Base-by-base conservation (phyloP, 2,113 vertebrate species). In the Conger conger region DNA sequence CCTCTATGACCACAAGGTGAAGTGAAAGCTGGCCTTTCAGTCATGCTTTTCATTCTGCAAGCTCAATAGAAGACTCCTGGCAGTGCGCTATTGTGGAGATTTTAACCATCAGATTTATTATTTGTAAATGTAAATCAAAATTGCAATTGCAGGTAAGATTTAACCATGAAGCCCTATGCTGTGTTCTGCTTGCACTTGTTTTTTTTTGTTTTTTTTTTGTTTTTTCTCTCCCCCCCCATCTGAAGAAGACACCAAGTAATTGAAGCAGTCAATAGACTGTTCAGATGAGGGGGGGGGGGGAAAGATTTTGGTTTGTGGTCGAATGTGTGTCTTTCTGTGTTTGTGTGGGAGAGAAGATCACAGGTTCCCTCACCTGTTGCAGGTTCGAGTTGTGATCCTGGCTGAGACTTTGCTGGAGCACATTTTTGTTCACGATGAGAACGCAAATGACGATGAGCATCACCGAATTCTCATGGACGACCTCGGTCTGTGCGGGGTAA, bases 1-100 rank as follows among this genome's bases (percentile, higher is more conserved):
- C 3, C 94, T 99, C 81, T 99, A 99, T 84, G 97, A 99, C 81
- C 95, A 97, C 82, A 99, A 99, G 97, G 98, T 99, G 92, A 8
- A 53, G 36, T 16, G n/a, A 38, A n/a, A 30, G 11, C 45, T 77
- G 73, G 73, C 4, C 8, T 27, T 33, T 27, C 68, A 73, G 23
- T 8, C 23, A 23, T 27, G 57, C 57, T 63, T 7, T 63, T 63
- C 6, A 23, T 27, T 63, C 23, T 6, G 18, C 18, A 27, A 27
- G 57, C 27, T 27, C 57, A 63, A 27, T 63, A 23, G 78, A 11
- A 42, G 78, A 42, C 27, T 1, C 1, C 18, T 79, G 17, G 37
- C 36, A 11, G 18, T 40, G 6, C 42, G 23, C 27, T 17, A 40
- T 37, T 5, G 27, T 27, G 37, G 38, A 18, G 37, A 42, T 35